Conservation (phyloP, 1,140 invertebrate species). For the Drosophila nasuta region DNA sequence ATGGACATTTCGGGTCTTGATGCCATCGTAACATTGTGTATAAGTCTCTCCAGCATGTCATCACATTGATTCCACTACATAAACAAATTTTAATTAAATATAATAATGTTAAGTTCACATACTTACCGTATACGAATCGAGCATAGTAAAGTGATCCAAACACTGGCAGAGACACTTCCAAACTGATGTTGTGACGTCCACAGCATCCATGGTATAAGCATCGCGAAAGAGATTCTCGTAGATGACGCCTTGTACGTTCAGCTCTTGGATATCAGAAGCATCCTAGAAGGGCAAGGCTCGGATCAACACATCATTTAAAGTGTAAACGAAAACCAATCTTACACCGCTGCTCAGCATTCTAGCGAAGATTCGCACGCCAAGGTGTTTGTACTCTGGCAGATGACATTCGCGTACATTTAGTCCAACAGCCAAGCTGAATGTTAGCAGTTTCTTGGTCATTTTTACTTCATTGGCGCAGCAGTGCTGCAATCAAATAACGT, state of each 20-base stretch:
- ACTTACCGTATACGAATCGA: constrained; percentile 52
- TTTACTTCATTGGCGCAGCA: constrained; percentile 23
- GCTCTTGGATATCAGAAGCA: constrained; percentile 47
- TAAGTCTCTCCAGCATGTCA: constrained; percentile 66
- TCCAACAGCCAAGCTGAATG: constrained; percentile 60
- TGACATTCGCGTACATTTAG: constrained; percentile 64
- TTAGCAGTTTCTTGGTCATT: constrained; percentile 53
- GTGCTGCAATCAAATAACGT: constrained; percentile 31
- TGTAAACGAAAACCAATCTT: background rate
- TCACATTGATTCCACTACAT: constrained; percentile 73
- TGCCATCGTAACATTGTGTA: constrained; percentile 58
- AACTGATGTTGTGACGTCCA: constrained; percentile 34
- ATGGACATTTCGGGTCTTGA: constrained; percentile 49
- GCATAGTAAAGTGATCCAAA: constrained; percentile 58
- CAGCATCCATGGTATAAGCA: constrained; percentile 57
- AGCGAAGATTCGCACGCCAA: constrained; percentile 58
- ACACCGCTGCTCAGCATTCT: constrained; percentile 55
- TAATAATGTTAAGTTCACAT: background rate
- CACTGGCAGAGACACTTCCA: constrained; percentile 69
- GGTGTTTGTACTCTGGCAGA: constrained; percentile 48
- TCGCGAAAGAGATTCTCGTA: constrained; percentile 61
- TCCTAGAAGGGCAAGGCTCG: constrained; percentile 24
- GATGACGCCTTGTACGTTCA: constrained; percentile 69
- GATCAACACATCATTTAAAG: background rate
- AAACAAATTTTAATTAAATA: background rate